Conservation (phyloP, 2,797 vertebrate genomes). For the Galaxias olidus region DNA sequence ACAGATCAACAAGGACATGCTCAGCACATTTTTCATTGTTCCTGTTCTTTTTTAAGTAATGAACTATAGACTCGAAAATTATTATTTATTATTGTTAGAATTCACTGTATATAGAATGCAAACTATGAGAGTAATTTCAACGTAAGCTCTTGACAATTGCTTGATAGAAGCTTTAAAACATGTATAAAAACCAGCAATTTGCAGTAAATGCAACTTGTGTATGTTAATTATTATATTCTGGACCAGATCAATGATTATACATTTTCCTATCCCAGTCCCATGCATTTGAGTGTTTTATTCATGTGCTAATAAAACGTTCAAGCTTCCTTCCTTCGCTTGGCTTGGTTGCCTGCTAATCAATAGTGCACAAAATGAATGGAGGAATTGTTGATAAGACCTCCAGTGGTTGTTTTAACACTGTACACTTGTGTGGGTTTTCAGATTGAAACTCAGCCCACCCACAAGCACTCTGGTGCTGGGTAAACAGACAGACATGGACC, state of each 20-base stretch:
- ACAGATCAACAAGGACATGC: too few relatives aligned
- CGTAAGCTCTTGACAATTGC: too few relatives aligned
- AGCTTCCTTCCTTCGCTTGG: constrained; percentile 15
- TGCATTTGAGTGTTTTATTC: constrained; percentile 22
- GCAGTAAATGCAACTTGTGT: too few relatives aligned
- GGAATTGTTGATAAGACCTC: constrained; percentile 15
- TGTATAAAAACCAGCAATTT: too few relatives aligned
- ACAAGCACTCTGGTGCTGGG: neutral
- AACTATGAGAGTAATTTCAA: too few relatives aligned
- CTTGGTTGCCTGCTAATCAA: constrained; percentile 10
- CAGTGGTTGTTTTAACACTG: constrained; percentile 7
- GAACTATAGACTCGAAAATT: too few relatives aligned
- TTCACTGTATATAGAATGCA: too few relatives aligned
- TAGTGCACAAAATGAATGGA: constrained; percentile 20
- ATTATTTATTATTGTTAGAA: too few relatives aligned
- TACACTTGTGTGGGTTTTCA: constrained; percentile 7
- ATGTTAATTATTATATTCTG: neutral
- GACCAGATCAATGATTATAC: neutral
- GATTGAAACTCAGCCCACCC: neutral
- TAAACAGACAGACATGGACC: neutral
- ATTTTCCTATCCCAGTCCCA: neutral
- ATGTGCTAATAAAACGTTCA: constrained; percentile 31
- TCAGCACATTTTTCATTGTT: too few relatives aligned
- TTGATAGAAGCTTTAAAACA: too few relatives aligned
- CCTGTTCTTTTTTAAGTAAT: too few relatives aligned